Percentiles rank a stretch among this genome's conserved stretches.
These are phyloP conservation scores for Macrochelys suwanniensis DNA, from an alignment of 2,797 vertebrate genomes.

Conservation along the genomic window DNA sequence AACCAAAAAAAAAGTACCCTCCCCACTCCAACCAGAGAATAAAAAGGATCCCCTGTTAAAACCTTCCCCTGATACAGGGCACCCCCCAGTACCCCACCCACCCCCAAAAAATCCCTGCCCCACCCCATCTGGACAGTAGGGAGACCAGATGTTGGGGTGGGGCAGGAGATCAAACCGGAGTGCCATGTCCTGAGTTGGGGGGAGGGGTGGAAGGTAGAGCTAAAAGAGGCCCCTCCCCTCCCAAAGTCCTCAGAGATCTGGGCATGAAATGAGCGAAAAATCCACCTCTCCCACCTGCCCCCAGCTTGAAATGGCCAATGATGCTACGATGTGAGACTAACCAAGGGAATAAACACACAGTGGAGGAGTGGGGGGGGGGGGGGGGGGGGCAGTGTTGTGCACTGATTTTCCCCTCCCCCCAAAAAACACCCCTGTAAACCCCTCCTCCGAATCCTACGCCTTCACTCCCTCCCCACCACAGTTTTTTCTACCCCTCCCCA, in stretches of 20 bases:
- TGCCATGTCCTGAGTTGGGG: background rate
- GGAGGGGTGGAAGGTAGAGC: background rate
- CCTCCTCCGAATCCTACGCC: background rate
- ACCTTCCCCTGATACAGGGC: background rate
- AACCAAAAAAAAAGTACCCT: too few relatives aligned
- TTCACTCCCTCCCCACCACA: background rate
- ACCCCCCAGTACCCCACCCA: background rate
- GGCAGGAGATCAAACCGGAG: background rate
- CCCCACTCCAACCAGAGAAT: slow-evolving; percentile 16
- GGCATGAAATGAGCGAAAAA: background rate
- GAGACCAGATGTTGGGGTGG: background rate
- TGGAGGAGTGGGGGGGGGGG: background rate
- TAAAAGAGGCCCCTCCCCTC: background rate
- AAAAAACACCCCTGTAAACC: background rate
- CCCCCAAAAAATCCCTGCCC: background rate
- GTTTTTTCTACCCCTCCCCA: background rate
- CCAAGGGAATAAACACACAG: background rate
- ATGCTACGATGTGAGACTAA: background rate
- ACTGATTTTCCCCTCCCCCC: background rate
- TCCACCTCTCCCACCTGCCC: background rate
- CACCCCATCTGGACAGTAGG: background rate
- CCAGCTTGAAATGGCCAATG: background rate
- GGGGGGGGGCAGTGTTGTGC: background rate
- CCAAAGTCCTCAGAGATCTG: background rate
- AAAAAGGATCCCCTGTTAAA: slow-evolving; percentile 39